These are phyloP conservation scores for Styela clava DNA, from an alignment of 23 tunicate genomes.

Conservation along the genomic window DNA sequence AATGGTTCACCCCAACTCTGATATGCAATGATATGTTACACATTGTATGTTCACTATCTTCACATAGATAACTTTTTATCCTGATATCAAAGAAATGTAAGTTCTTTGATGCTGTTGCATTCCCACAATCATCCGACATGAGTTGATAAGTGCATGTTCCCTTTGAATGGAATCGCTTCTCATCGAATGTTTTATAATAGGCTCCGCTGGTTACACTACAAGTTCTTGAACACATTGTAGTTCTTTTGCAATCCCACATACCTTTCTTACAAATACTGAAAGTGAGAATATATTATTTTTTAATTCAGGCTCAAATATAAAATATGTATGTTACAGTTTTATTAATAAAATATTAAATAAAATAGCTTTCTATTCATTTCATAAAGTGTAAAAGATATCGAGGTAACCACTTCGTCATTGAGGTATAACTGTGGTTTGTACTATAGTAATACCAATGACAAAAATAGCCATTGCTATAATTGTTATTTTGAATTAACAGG, in stretches of 20 bases:
- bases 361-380: too few relatives aligned
- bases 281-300: background rate
- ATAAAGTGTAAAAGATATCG: too few relatives aligned
- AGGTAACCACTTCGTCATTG: too few relatives aligned
- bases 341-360: too few relatives aligned
- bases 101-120: background rate
- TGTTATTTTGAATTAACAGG: too few relatives aligned
- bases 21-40: slow-evolving; percentile 19
- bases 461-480: too few relatives aligned
- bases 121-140: background rate
- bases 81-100: slow-evolving; percentile 23
- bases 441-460: too few relatives aligned
- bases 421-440: too few relatives aligned
- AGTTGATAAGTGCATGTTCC: slow-evolving; percentile 21
- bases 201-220: slow-evolving; percentile 25
- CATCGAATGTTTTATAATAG: slow-evolving; percentile 14
- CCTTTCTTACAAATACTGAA: slow-evolving; percentile 10
- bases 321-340: too few relatives aligned
- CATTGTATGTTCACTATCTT: slow-evolving; percentile 1
- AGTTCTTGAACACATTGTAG: slow-evolving; percentile 15
- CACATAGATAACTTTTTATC: slow-evolving; percentile 7
- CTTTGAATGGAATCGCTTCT: slow-evolving; percentile 1
- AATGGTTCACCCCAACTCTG: slow-evolving; percentile 27
- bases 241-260: slow-evolving; percentile 6
- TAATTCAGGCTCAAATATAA: too few relatives aligned